A percentile compares a stretch with the other conserved stretches of the same genome.
Conservation (phyloP, 23 tunicate genomes). For the Clavelina lepadiformis region DNA sequence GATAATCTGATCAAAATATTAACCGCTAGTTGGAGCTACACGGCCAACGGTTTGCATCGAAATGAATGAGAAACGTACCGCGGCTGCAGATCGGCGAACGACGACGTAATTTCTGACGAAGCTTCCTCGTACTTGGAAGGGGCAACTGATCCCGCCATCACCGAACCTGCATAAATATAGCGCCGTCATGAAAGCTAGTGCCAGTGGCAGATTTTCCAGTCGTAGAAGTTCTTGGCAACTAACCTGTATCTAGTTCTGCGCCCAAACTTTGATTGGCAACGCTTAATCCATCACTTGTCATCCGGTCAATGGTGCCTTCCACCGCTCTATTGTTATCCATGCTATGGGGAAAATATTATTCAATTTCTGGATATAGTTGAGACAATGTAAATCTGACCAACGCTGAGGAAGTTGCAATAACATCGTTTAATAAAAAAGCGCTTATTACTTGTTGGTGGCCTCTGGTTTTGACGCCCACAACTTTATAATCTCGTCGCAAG, state of each 20-base stretch:
- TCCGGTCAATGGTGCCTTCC: slow-evolving; percentile 19
- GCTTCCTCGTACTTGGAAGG: slow-evolving; percentile 9
- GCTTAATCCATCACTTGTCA: slow-evolving; percentile 50
- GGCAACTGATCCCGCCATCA: slow-evolving; percentile 1
- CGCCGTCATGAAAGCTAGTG: background rate
- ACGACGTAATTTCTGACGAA: slow-evolving; percentile 11
- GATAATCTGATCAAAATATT: slow-evolving; percentile 4
- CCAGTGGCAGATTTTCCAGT: too few species aligned
- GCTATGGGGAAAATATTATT: too few species aligned
- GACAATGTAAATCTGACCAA: too few species aligned
- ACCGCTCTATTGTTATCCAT: background rate
- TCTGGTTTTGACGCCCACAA: slow-evolving; percentile 25
- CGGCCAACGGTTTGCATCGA: slow-evolving; percentile 1
- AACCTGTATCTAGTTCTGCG: slow-evolving; percentile 43
- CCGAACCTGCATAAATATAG: slow-evolving; percentile 12
- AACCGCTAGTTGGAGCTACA: background rate
- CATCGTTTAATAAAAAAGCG: background rate
- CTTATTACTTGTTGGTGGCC: background rate
- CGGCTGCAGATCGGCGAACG: slow-evolving; percentile 38
- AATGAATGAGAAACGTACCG: slow-evolving; percentile 3
- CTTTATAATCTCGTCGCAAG: slow-evolving; percentile 41
- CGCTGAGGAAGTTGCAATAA: background rate
- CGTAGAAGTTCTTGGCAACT: too few species aligned
- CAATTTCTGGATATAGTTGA: too few species aligned
- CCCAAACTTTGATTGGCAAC: slow-evolving; percentile 51